Percentiles rank a stretch among this genome's conserved stretches.
Conservation (phyloP, 1,140 invertebrate species). For the Brachionus plicatilis region DNA sequence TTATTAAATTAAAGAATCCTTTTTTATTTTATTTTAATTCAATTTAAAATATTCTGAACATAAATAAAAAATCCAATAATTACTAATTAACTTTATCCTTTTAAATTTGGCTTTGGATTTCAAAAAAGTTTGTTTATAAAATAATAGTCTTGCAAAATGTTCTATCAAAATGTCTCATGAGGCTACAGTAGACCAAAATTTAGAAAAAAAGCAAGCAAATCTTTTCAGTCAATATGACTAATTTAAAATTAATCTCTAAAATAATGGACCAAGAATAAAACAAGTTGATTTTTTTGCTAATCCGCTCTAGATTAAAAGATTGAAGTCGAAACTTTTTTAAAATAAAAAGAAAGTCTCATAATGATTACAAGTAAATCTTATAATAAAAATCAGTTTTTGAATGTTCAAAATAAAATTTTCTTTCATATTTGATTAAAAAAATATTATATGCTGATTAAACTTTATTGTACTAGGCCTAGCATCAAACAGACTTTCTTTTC, state of each 20-base stretch:
- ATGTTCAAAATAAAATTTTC: conserved; percentile 21
- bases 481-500: not conserved
- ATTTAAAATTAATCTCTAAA: not conserved
- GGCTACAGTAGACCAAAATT: not conserved
- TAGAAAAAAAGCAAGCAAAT: not conserved
- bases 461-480: not conserved
- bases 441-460: conserved; percentile 8
- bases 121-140: not conserved
- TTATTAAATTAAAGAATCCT: too few relatives aligned
- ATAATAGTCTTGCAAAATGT: not conserved
- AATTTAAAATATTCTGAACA: too few relatives aligned
- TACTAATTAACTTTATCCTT: not conserved
- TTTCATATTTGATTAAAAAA: conserved; percentile 8
- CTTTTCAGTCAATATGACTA: not conserved
- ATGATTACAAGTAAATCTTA: not conserved
- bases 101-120: not conserved
- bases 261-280: not conserved
- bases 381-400: not conserved
- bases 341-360: not conserved
- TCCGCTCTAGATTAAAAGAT: not conserved
- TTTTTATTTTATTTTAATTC: too few relatives aligned
- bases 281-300: conserved; percentile 13
- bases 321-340: conserved; percentile 5
- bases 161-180: not conserved
- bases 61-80: not conserved